Percentiles rank a stretch among this genome's conserved stretches.
These are phyloP conservation scores for Alloscopus bannaensis DNA, from an alignment of 2,888 invertebrate genomes.

Conservation along the genomic window DNA sequence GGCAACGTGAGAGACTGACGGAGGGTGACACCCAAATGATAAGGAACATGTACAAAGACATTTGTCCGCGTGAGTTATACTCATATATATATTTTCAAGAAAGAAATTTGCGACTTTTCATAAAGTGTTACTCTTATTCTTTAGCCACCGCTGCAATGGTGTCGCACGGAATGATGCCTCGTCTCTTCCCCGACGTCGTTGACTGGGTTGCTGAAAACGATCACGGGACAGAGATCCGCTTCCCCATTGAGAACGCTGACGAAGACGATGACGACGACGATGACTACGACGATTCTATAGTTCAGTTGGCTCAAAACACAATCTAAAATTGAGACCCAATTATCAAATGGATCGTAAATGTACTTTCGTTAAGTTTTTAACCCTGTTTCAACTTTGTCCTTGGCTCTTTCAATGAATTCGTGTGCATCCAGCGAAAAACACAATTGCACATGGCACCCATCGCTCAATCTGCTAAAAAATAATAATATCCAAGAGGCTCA, in stretches of 20 bases:
- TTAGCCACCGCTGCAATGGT: constrained; percentile 25
- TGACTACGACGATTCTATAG: constrained; percentile 45
- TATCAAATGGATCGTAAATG: too few species aligned
- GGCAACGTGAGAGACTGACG: constrained; percentile 67
- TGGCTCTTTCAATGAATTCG: too few species aligned
- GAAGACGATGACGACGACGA: constrained; percentile 66
- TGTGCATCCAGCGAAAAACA: too few species aligned
- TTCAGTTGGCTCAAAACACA: constrained; percentile 32
- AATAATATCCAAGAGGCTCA: too few species aligned
- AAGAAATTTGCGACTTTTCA: too few species aligned
- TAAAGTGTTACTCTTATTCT: background rate
- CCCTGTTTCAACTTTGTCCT: too few species aligned
- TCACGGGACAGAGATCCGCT: constrained; percentile 45
- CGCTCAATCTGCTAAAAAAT: too few species aligned
- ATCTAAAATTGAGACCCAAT: too few species aligned
- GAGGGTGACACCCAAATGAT: constrained; percentile 69
- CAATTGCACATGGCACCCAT: too few species aligned
- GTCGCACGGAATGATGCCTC: constrained; percentile 47
- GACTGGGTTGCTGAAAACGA: constrained; percentile 56
- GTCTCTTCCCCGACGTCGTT: constrained; percentile 58
- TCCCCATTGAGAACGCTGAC: constrained; percentile 56
- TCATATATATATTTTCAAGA: background rate
- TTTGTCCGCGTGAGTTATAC: constrained; percentile 62
- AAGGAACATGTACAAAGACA: constrained; percentile 67
- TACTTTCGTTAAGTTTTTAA: too few species aligned